Evolutionary conservation across 2,113 vertebrate species (phyloP).

Genomic region (Tachycineta bicolor): DNA sequence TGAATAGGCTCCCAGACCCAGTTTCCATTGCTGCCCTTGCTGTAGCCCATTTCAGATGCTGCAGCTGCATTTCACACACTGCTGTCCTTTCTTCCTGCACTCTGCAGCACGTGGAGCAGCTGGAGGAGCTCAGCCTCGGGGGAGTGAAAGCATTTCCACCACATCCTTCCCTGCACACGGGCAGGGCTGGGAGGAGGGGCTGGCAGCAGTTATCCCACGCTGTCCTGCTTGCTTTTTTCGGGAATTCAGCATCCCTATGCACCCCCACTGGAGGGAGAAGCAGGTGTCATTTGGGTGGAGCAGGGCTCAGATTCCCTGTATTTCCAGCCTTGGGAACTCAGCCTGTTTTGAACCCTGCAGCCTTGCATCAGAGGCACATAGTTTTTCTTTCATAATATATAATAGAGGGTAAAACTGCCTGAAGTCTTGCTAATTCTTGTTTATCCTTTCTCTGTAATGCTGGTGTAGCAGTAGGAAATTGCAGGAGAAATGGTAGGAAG

Average conservation of each 20-base stretch:
- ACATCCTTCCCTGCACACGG: background rate
- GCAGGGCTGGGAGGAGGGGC: constrained; percentile 13
- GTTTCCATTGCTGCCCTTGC: background rate
- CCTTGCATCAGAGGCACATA: background rate
- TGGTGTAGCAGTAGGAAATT: background rate
- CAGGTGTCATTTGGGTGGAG: background rate
- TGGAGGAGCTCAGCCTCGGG: constrained; percentile 13
- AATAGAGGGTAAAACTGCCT: background rate
- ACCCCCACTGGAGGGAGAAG: background rate
- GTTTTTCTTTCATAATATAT: background rate
- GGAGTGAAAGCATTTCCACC: constrained; percentile 40
- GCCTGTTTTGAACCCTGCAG: background rate
- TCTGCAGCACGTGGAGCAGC: constrained; percentile 31
- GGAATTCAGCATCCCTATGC: background rate
- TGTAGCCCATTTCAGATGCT: background rate
- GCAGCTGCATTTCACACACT: background rate
- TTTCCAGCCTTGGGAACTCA: constrained; percentile 12
- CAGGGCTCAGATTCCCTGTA: background rate
- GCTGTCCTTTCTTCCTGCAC: background rate
- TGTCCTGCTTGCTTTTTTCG: background rate
- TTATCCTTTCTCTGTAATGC: background rate
- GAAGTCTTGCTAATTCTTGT: background rate
- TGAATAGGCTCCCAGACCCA: background rate
- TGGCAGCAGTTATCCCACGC: background rate
- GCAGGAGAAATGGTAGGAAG: background rate